Evolutionary conservation across 2,888 invertebrate species (phyloP).

Genomic region (Protonemura montana): DNA sequence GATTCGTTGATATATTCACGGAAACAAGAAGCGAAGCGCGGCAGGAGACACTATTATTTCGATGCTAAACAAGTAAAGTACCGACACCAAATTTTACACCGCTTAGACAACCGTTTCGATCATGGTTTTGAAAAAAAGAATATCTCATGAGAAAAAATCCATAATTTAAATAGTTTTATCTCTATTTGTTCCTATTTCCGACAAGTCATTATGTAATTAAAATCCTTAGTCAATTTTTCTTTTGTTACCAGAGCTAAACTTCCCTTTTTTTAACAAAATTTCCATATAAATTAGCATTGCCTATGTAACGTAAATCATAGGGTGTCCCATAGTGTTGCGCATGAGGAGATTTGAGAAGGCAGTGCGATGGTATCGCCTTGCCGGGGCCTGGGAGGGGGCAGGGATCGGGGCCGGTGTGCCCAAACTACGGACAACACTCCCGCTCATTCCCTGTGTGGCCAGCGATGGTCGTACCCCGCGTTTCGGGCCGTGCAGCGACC

Average conservation of each 20-base stretch:
- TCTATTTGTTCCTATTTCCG: slow-evolving; percentile 15
- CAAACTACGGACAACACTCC: background rate
- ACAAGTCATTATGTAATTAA: slow-evolving; percentile 36
- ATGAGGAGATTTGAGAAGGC: slow-evolving; percentile 24
- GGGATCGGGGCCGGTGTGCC: too few relatives aligned
- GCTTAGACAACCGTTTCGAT: background rate
- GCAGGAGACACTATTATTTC: slow-evolving; percentile 7
- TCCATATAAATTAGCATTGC: slow-evolving; percentile 38
- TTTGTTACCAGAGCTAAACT: slow-evolving; percentile 38
- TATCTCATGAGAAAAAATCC: slow-evolving; percentile 26
- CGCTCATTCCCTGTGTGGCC: too few relatives aligned
- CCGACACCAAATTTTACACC: background rate
- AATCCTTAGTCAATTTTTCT: slow-evolving; percentile 38
- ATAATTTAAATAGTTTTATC: slow-evolving; percentile 36
- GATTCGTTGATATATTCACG: background rate
- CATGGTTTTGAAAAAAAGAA: background rate
- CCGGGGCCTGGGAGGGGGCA: background rate
- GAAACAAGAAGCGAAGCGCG: background rate
- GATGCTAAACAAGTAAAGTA: slow-evolving; percentile 7
- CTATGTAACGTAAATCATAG: slow-evolving; percentile 35
- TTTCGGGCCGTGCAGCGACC: background rate
- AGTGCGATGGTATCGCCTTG: background rate
- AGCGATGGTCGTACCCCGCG: too few relatives aligned
- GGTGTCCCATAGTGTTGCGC: slow-evolving; percentile 35
- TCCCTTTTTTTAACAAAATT: slow-evolving; percentile 33